Conservation (phyloP, 2,888 invertebrate genomes). For the Atherix ibis region DNA sequence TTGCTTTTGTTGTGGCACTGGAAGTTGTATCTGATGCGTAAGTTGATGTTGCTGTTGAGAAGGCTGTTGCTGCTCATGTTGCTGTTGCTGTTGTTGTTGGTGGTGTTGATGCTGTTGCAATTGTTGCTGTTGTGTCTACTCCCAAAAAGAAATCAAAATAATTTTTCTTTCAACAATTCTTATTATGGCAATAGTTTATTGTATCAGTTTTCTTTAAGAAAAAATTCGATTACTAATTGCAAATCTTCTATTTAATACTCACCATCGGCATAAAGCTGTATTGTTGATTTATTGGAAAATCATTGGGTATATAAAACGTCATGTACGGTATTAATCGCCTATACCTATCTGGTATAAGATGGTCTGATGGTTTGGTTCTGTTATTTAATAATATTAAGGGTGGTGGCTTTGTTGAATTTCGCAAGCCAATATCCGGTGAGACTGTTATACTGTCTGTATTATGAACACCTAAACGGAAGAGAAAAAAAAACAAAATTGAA, state of each 20-base stretch:
- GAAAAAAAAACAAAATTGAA: constrained; percentile 2
- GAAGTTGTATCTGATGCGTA: constrained; percentile 4
- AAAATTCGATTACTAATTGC: too few species aligned
- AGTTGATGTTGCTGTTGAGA: constrained; percentile 6
- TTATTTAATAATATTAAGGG: constrained; percentile 2
- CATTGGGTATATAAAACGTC: constrained; percentile 59
- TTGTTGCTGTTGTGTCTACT: too few species aligned
- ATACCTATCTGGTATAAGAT: constrained; percentile 41
- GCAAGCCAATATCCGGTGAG: constrained; percentile 23
- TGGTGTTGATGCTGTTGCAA: constrained; percentile 7
- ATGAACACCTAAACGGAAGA: constrained; percentile 36
- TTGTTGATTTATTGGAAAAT: constrained; percentile 35
- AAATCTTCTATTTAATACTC: constrained; percentile 2
- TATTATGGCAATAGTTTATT: too few species aligned
- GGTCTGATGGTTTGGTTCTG: neutral
- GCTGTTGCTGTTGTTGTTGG: too few species aligned
- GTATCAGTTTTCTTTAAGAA: too few species aligned
- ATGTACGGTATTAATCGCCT: constrained; percentile 68
- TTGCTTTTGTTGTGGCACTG: constrained; percentile 21
- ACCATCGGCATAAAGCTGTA: constrained; percentile 28
- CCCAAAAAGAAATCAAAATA: too few species aligned
- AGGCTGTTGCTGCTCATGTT: neutral
- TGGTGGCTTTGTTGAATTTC: constrained; percentile 14
- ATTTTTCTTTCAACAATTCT: too few species aligned
- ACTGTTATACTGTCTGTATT: constrained; percentile 33